Evolutionary conservation across 2,113 vertebrate species (phyloP), one percentile per base, ranked within the genome.

Genomic region (Dascyllus trimaculatus): DNA sequence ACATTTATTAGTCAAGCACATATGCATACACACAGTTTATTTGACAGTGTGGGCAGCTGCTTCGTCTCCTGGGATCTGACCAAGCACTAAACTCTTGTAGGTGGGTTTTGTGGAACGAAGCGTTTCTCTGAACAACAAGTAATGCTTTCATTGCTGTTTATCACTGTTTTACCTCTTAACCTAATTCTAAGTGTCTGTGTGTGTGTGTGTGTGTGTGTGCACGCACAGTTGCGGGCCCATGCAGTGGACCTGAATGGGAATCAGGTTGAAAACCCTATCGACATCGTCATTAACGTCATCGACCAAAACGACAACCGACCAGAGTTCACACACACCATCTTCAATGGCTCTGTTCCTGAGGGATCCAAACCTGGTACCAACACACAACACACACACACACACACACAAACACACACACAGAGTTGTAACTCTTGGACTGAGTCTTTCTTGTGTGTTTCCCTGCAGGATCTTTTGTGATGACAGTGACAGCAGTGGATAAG

Each of bases 301-400:
- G 98, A 99, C 90, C 97, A 98, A 95, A 99, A 99, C 56, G 98
- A 99, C 89, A 99, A 99, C 82, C 94, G 97, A 69, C 98, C 98
- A 0, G 98, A 99, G 89, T 99, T 99, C 85, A 91, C 96, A 25
- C 96, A 98, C 88, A 96, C 95, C 72, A 94, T 96, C 88, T 99
- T 97, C 95, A 99, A 99, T 29, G 98, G 98, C 18, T 96, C 97
- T 2, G 97, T 99, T 18, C 95, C 97, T 0, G 98, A 99, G 85
- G 97, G 97, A 68, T 98, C 97, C 66, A 99, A 98, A 81, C 98
- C 98, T 81, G 98, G 98, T 99, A 95, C 63, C 10, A 6, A 22
- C 26, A 64, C 53, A 65, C 38, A 80, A 38, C 64, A 10, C 45
- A 43, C 69, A 53, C 25, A 52, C 59, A 71, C n/a, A 62, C 43